Evolutionary conservation across 2,113 vertebrate species (phyloP), one percentile per base, ranked within the genome.

Genomic region (Zosterops pallidus): DNA sequence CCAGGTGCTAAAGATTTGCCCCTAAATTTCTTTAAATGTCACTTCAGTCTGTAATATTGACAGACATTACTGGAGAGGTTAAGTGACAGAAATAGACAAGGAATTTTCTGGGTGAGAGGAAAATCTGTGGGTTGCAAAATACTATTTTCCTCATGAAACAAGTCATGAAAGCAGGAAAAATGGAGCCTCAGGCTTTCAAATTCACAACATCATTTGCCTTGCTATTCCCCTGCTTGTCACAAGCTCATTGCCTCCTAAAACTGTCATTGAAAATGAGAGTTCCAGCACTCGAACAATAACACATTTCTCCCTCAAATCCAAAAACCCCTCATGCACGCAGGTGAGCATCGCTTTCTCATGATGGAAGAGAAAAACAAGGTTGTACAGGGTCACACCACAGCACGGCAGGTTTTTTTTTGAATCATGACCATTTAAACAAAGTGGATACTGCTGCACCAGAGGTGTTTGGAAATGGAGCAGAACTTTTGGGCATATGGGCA

Each of bases 271-370:
- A 59, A 74, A 11, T 0, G 1, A 49, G 31, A 84, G 20, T n/a
- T 80, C 47, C 60, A 89, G 37, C 41, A 60, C n/a, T 83, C 37
- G 59, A 42, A 70, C 39, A 39, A 12, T n/a, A 42, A 39, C 29
- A 60, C 5, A 11, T 70, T 92, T 85, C 50, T 74, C 6, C 26
- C 22, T 12, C 24, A 83, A 29, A 78, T 25, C 37, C 37, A 37
- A 69, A 72, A 41, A 16, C 19, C 62, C 25, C 23, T 47, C 2
- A 1, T 17, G 39, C 63, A 26, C 0, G 0, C 8, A 39, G 33
- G 21, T 23, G 39, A 77, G 11, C 39, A 70, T n/a, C 1, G 0
- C 50, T 52, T 44, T 80, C 19, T 37, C 42, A 11, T 31, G 21
- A 35, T 5, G 6, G 28, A 15, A 88, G 39, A 60, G 37, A 62